phyloP scores from a whole-genome alignment of 2,113 vertebrate species.

The Rhipidura dahli region DNA sequence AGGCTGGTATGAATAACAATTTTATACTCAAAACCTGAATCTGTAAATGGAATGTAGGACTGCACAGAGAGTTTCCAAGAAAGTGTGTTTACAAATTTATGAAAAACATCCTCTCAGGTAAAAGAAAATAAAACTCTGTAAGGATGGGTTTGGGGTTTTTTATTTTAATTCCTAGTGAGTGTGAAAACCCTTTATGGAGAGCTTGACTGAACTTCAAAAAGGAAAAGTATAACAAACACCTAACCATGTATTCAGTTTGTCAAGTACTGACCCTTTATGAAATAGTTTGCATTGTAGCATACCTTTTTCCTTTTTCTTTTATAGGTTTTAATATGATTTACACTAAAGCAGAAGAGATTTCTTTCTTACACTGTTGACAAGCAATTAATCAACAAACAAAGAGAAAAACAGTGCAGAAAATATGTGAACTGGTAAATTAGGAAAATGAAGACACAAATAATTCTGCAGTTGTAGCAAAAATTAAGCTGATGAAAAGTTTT shows the following conservation, averaged over 20 bases:
- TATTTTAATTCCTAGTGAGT: background rate
- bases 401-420: background rate
- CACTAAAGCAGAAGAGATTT: background rate
- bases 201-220: constrained; percentile 13
- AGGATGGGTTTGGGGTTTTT: background rate
- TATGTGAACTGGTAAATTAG: background rate
- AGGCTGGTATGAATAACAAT: constrained; percentile 39
- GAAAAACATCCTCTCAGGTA: constrained; percentile 43
- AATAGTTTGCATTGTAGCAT: background rate
- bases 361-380: background rate
- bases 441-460: background rate
- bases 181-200: background rate
- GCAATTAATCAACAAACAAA: background rate
- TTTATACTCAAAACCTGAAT: constrained; percentile 44
- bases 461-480: background rate
- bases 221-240: background rate
- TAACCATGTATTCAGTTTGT: background rate
- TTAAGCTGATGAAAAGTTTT: background rate
- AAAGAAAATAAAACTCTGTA: background rate
- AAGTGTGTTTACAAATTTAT: constrained; percentile 63
- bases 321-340: background rate
- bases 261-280: background rate
- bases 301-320: background rate
- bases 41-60: constrained; percentile 17
- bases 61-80: constrained; percentile 19